phyloP scores from a whole-genome alignment of 2,888 invertebrate species.

The Orgyia antiqua region DNA sequence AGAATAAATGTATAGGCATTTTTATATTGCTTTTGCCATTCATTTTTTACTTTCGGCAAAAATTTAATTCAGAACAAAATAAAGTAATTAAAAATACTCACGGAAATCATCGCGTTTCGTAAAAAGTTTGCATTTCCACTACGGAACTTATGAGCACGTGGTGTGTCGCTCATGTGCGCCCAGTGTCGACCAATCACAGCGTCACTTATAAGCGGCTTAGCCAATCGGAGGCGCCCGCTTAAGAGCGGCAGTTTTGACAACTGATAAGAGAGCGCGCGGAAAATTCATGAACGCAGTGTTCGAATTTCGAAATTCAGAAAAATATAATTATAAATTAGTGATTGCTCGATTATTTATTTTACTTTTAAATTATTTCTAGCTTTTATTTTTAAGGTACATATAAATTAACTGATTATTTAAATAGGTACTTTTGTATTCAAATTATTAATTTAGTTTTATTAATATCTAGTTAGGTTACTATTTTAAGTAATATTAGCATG shows the following conservation, averaged over 20 bases:
- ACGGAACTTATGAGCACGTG: slow-evolving; percentile 75
- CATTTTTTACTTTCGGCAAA: too few species aligned
- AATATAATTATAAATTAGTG: too few species aligned
- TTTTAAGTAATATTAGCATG: too few species aligned
- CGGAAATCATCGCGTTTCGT: slow-evolving; percentile 24
- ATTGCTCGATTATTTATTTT: slow-evolving; percentile 3
- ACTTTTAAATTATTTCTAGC: neutral
- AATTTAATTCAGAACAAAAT: too few species aligned
- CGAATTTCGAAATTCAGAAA: slow-evolving; percentile 5
- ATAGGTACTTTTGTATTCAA: too few species aligned
- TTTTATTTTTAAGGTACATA: too few species aligned
- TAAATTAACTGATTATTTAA: too few species aligned
- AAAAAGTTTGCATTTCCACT: slow-evolving; percentile 54
- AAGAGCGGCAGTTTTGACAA: slow-evolving; percentile 61
- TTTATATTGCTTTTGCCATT: too few species aligned
- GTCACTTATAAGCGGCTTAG: slow-evolving; percentile 57
- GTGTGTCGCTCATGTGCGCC: slow-evolving; percentile 67
- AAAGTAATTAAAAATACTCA: too few species aligned
- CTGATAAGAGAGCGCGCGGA: slow-evolving; percentile 59
- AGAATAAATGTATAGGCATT: too few species aligned
- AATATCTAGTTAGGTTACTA: too few species aligned
- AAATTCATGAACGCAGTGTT: slow-evolving; percentile 14
- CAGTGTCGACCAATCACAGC: slow-evolving; percentile 56
- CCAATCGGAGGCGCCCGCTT: slow-evolving; percentile 56
- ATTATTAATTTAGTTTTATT: too few species aligned